phyloP scores from a whole-genome alignment of 2,113 vertebrate genomes.

The Terrapene triunguis region DNA sequence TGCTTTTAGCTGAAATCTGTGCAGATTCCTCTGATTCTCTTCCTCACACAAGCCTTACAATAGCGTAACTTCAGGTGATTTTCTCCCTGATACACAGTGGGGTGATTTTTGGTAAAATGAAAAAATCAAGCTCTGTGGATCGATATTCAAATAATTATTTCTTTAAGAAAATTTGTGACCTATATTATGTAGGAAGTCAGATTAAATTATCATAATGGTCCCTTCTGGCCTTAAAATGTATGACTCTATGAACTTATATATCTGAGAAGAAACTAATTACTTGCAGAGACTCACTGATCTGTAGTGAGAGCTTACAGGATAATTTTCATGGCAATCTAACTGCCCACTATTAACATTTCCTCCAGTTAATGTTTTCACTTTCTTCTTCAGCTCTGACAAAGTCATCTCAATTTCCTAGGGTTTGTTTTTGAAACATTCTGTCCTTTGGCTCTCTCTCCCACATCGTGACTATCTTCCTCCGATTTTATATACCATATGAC shows the following conservation, averaged over 20 bases:
- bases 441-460: background rate
- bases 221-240: background rate
- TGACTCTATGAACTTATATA: background rate
- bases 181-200: background rate
- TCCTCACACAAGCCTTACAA: background rate
- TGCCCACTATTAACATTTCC: background rate
- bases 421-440: background rate
- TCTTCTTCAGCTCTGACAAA: background rate
- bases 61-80: accelerated
- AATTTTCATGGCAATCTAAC: background rate
- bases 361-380: background rate
- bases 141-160: background rate
- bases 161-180: background rate
- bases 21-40: accelerated
- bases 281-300: background rate
- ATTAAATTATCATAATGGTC: background rate
- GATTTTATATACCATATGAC: background rate
- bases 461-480: background rate
- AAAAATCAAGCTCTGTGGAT: background rate
- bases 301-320: background rate
- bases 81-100: background rate
- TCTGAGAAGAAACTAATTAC: background rate
- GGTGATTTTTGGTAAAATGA: background rate
- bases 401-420: accelerated
- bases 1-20: accelerated